Percentiles rank a stretch among this genome's conserved stretches.
Evolutionary conservation across 1,140 invertebrate species (phyloP).

Genomic region (Drosophila pseudoananassae): DNA sequence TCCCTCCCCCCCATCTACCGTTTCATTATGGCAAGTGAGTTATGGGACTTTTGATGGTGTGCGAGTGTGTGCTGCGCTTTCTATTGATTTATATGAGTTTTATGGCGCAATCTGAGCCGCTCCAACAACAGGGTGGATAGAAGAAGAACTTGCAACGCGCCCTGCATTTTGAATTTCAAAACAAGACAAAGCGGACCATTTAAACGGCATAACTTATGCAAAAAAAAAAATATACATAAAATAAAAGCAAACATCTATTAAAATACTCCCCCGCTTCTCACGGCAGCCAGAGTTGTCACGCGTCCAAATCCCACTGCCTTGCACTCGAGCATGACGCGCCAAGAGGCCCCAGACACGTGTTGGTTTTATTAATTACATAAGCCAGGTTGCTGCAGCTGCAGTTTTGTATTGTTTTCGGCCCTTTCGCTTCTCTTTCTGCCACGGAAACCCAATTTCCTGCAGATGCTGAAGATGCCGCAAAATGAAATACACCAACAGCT

Average conservation of each 20-base stretch:
- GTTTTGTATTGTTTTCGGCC: slow-evolving; percentile 15
- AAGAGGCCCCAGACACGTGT: slow-evolving; percentile 65
- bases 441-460: slow-evolving; percentile 72
- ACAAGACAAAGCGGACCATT: slow-evolving; percentile 4
- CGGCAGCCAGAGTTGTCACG: slow-evolving; percentile 69
- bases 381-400: slow-evolving; percentile 60
- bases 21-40: slow-evolving; percentile 72
- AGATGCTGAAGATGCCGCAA: slow-evolving; percentile 57
- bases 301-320: slow-evolving; percentile 28
- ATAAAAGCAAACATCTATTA: slow-evolving; percentile 6
- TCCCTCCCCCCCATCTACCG: slow-evolving; percentile 7
- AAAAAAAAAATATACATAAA: slow-evolving; percentile 16
- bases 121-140: slow-evolving; percentile 45
- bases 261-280: slow-evolving; percentile 36
- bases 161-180: slow-evolving; percentile 50
- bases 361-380: slow-evolving; percentile 80
- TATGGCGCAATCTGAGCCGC: slow-evolving; percentile 71
- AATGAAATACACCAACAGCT: slow-evolving; percentile 58
- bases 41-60: slow-evolving; percentile 46
- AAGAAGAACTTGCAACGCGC: slow-evolving; percentile 36
- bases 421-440: slow-evolving; percentile 26
- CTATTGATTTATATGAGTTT: slow-evolving; percentile 81
- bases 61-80: slow-evolving; percentile 59
- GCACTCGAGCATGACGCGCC: slow-evolving; percentile 16
- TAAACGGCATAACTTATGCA: slow-evolving; percentile 33